These are phyloP conservation scores for Drosophila ercepeae DNA, from an alignment of 1,140 invertebrate genomes.

Conservation along the genomic window DNA sequence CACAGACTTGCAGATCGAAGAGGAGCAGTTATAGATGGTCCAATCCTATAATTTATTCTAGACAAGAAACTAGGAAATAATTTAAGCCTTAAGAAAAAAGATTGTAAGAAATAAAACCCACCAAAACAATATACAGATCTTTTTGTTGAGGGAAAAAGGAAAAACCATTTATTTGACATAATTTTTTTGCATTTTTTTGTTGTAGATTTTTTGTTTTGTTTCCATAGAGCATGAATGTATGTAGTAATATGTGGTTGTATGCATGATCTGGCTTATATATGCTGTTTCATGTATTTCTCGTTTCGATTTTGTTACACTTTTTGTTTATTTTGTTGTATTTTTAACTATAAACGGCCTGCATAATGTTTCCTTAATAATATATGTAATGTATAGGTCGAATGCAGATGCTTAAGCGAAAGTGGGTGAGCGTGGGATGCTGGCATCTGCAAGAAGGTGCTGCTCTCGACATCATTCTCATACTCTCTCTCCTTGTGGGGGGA, in stretches of 20 bases:
- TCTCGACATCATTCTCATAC: slow-evolving; percentile 76
- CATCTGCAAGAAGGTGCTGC: slow-evolving; percentile 38
- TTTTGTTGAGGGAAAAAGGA: slow-evolving; percentile 79
- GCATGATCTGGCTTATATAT: slow-evolving; percentile 58
- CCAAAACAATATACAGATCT: not conserved
- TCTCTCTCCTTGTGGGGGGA: slow-evolving; percentile 64
- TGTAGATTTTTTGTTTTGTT: slow-evolving; percentile 57
- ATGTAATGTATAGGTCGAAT: slow-evolving; percentile 35
- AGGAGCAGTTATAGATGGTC: slow-evolving; percentile 53
- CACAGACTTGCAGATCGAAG: slow-evolving; percentile 66
- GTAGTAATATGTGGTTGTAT: slow-evolving; percentile 75
- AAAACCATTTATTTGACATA: slow-evolving; percentile 83
- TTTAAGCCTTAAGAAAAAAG: not conserved
- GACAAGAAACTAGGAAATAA: not conserved
- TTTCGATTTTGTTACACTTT: slow-evolving; percentile 35
- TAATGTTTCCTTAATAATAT: slow-evolving; percentile 30
- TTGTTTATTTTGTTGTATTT: slow-evolving; percentile 31
- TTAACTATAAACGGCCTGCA: slow-evolving; percentile 65
- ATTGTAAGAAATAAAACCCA: not conserved
- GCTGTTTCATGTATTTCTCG: slow-evolving; percentile 57
- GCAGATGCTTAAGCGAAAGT: slow-evolving; percentile 44
- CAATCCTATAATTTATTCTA: not conserved
- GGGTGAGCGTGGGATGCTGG: slow-evolving; percentile 20
- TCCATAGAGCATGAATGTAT: slow-evolving; percentile 81
- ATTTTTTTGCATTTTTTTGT: slow-evolving; percentile 60